phyloP scores from a whole-genome alignment of 92 coral and sea anemone species.

The Zoanthus sociatus region DNA sequence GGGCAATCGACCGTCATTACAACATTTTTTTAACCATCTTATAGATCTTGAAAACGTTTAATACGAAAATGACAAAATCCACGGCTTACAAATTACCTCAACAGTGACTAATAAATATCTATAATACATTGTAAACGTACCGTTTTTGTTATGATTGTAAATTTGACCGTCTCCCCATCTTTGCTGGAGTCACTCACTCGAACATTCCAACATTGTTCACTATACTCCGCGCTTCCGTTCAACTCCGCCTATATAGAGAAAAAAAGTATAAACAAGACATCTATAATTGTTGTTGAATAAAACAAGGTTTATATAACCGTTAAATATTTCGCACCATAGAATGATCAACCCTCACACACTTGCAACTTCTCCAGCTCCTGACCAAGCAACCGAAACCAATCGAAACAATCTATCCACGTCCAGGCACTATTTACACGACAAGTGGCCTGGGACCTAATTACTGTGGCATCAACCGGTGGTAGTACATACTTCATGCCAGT shows the following conservation, averaged over 20 bases:
- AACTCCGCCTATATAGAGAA: slow-evolving; percentile 18
- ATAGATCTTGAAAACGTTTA: not conserved
- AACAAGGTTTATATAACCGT: not conserved
- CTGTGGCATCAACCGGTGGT: too few species aligned
- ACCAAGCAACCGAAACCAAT: not conserved
- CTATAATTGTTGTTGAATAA: not conserved
- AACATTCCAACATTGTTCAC: slow-evolving; percentile 33
- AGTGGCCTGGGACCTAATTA: not conserved
- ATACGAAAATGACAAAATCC: not conserved
- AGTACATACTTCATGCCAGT: too few species aligned
- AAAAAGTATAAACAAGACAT: not conserved
- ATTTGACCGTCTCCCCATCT: slow-evolving; percentile 41
- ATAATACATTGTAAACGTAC: slow-evolving; percentile 2
- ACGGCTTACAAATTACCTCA: not conserved
- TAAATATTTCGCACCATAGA: slow-evolving; percentile 15
- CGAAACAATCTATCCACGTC: not conserved
- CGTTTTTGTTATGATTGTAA: slow-evolving; percentile 49
- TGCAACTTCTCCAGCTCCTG: not conserved
- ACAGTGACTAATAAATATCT: not conserved
- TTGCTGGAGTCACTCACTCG: slow-evolving; percentile 46
- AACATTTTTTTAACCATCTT: not conserved
- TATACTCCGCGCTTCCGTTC: slow-evolving; percentile 31
- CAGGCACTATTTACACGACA: not conserved
- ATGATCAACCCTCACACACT: not conserved
- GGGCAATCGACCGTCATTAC: too few species aligned